These are phyloP conservation scores for Dromaius novaehollandiae DNA, from an alignment of 2,113 vertebrate genomes.

Conservation along the genomic window DNA sequence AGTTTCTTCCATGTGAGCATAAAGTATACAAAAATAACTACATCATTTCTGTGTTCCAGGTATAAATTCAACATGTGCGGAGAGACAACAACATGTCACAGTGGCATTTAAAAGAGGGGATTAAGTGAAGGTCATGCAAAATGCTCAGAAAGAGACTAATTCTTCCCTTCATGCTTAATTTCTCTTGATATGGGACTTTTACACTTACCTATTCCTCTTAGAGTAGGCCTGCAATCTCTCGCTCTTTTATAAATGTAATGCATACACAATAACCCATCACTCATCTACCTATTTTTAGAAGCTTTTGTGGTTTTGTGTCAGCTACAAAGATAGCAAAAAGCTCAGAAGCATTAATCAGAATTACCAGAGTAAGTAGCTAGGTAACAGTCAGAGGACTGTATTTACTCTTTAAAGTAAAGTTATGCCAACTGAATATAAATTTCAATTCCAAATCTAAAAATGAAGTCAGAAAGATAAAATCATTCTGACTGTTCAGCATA, in stretches of 20 bases:
- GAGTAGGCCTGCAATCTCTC: background rate
- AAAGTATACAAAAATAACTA: background rate
- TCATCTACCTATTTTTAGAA: conserved; percentile 10
- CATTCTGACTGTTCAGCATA: background rate
- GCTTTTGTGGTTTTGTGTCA: conserved; percentile 18
- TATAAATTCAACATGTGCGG: background rate
- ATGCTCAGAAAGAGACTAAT: background rate
- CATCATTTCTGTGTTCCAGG: background rate
- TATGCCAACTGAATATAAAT: background rate
- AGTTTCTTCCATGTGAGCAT: background rate
- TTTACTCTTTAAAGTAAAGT: background rate
- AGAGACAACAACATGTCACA: background rate
- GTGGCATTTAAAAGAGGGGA: background rate
- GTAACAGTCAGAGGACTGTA: background rate
- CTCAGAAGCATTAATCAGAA: background rate
- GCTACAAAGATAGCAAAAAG: conserved; percentile 16
- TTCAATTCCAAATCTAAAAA: conserved; percentile 33
- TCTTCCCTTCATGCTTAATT: background rate
- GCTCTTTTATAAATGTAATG: background rate
- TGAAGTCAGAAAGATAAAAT: background rate
- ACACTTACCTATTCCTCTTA: background rate
- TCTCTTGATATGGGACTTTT: background rate
- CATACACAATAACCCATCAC: background rate
- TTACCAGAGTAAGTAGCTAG: background rate
- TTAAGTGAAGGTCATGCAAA: background rate